Evolutionary conservation across 2,888 invertebrate genomes (phyloP).

Genomic region (Leptinotarsa peninsularis): DNA sequence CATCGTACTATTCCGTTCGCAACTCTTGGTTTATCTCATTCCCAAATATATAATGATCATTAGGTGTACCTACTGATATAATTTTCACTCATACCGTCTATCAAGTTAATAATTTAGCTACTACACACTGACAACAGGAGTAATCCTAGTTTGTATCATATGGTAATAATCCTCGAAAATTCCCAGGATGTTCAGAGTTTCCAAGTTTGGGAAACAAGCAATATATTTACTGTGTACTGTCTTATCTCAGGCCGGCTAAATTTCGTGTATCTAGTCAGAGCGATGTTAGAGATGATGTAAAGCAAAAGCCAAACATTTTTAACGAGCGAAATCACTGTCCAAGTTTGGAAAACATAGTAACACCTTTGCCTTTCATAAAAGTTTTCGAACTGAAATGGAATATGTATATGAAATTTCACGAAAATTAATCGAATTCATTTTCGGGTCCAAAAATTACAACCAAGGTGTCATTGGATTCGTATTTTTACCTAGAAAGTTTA

Average conservation of each 20-base stretch:
- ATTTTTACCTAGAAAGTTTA: too few relatives aligned
- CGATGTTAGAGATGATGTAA: background rate
- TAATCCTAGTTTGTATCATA: conserved; percentile 18
- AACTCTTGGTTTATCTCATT: conserved; percentile 1
- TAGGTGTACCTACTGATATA: background rate
- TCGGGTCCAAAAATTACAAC: too few relatives aligned
- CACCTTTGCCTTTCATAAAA: too few relatives aligned
- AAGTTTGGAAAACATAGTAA: too few relatives aligned
- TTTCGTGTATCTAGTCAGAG: background rate
- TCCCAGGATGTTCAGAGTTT: conserved; percentile 12
- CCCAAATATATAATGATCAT: background rate
- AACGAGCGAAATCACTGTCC: background rate
- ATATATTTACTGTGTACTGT: conserved; percentile 20
- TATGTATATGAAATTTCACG: too few relatives aligned
- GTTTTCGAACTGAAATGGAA: too few relatives aligned
- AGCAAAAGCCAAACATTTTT: background rate
- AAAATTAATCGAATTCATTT: too few relatives aligned
- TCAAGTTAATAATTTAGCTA: background rate
- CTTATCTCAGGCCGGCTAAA: conserved; percentile 10
- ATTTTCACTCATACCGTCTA: conserved; percentile 4
- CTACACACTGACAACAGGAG: conserved; percentile 18
- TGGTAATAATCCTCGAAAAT: conserved; percentile 22
- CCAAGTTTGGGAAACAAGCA: conserved; percentile 16
- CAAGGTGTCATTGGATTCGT: too few relatives aligned
- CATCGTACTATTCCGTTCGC: background rate